Base-by-base conservation (phyloP, 2,888 invertebrate species). In the Drosophila heteroneura region DNA sequence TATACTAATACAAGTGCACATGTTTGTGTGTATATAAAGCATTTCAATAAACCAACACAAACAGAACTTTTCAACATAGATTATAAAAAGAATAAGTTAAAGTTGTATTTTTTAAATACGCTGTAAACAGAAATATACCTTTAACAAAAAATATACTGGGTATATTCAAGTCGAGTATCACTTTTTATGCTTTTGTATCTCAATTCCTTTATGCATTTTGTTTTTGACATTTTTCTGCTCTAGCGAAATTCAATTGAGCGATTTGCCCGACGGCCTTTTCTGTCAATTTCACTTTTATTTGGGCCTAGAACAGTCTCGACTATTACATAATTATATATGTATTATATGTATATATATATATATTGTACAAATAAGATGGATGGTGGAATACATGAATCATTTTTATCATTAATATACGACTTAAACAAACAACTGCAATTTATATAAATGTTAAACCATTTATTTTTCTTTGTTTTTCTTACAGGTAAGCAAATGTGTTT, bases 271-370 rank as follows among this genome's bases (percentile, higher is more conserved):
- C 57, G 79, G 53, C 78, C 82, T 82, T 65, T 68, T 68, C 51
- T 66, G 79, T 74, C 82, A 70, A 49, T 74, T 66, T 70, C 65
- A 65, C 64, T 74, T 70, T 79, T 70, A 52, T 65, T 64, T 77
- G 67, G 54, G 64, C 62, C 79, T 82, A 82, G 82, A 72, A 78
- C 22, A 58, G 62, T 49, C 64, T 47, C 41, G 10, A 33, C 5
- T 26, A 5, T n/a, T 47, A 14, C 14, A 47, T 44, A 63, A 10
- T 53, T 41, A 33, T 5, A 10, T n/a, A n/a, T 30, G 1, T 26
- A 32, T 7, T 4, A 35, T 16, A 41, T 16, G 16, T 26, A 33
- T 52, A 22, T 22, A 22, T 22, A 22, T 22, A 32, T 47, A 44
- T 33, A 16, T 39, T 10, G 14, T 59, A 22, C 9, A 30, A 39